Conservation (phyloP, 2,797 vertebrate genomes). For the Melanogrammus aeglefinus region DNA sequence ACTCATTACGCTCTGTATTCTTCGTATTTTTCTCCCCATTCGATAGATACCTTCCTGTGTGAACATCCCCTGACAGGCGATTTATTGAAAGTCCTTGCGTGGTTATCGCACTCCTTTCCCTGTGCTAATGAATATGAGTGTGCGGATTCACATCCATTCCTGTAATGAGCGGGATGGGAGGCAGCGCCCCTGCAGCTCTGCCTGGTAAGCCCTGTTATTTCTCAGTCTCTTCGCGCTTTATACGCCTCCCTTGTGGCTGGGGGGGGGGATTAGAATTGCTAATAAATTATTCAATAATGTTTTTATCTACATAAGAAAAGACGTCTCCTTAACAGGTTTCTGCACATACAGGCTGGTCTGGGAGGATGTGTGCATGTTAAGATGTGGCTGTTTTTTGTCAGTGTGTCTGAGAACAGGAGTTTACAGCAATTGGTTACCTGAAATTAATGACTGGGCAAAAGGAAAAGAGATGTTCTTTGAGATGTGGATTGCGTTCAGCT, state of each 20-base stretch:
- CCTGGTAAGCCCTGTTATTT: background rate
- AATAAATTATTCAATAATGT: conserved; percentile 66
- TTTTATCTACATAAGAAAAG: conserved; percentile 41
- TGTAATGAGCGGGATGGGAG: background rate
- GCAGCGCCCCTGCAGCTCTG: background rate
- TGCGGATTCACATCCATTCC: background rate
- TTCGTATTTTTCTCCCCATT: background rate
- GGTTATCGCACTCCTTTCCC: background rate
- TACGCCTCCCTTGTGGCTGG: background rate
- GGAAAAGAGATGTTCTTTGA: background rate
- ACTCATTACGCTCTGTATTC: conserved; percentile 22
- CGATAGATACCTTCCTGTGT: background rate
- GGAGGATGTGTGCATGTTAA: conserved; percentile 49
- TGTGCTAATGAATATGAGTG: background rate
- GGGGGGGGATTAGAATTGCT: conserved; percentile 41
- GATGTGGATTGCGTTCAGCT: conserved; percentile 8
- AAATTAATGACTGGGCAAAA: background rate
- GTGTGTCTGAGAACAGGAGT: background rate
- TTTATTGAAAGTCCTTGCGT: background rate
- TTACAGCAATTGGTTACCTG: background rate
- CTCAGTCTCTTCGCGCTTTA: background rate
- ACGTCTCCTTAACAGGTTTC: conserved; percentile 41
- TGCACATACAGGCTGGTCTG: conserved; percentile 31
- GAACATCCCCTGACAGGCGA: background rate
- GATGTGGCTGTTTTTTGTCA: conserved; percentile 29